These are phyloP conservation scores for Tinea trinotella DNA, from an alignment of 2,888 invertebrate species.

Conservation along the genomic window DNA sequence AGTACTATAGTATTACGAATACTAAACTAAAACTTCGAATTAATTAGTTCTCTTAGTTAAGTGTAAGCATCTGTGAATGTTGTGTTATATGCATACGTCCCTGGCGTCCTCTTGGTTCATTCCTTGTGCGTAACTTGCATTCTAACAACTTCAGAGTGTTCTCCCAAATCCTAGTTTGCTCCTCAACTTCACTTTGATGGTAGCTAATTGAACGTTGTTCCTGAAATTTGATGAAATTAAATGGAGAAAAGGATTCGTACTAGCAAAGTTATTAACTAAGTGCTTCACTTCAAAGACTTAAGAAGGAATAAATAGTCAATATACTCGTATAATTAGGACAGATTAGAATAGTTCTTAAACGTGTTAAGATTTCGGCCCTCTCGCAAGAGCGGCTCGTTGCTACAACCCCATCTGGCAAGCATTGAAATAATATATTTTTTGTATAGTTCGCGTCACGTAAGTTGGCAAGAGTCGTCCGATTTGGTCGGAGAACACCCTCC, in stretches of 20 bases:
- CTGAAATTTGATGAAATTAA: slow-evolving; percentile 30
- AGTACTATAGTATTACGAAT: too few relatives aligned
- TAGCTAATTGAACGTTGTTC: slow-evolving; percentile 61
- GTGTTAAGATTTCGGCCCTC: too few relatives aligned
- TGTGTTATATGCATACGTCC: slow-evolving; percentile 74
- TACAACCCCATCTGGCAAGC: too few relatives aligned
- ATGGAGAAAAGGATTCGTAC: neutral
- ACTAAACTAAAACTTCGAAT: too few relatives aligned
- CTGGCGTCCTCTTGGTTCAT: slow-evolving; percentile 60
- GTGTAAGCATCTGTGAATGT: slow-evolving; percentile 74
- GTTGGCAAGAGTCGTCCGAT: too few relatives aligned
- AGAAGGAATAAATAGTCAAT: too few relatives aligned
- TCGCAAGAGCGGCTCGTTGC: too few relatives aligned
- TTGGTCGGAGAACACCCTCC: too few relatives aligned
- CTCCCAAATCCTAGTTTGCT: slow-evolving; percentile 58
- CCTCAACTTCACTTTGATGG: slow-evolving; percentile 59
- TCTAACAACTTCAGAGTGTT: slow-evolving; percentile 61
- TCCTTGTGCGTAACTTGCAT: slow-evolving; percentile 68
- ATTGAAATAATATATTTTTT: too few relatives aligned
- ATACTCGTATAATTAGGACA: too few relatives aligned
- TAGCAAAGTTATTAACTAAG: neutral
- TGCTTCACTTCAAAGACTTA: slow-evolving; percentile 4
- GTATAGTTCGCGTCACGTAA: too few relatives aligned
- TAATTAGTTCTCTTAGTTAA: slow-evolving; percentile 2
- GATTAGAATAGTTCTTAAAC: too few relatives aligned